A percentile compares a stretch with the other conserved stretches of the same genome.
These are phyloP conservation scores for Cyanoderma ruficeps DNA, from an alignment of 2,113 vertebrate genomes.

Conservation along the genomic window DNA sequence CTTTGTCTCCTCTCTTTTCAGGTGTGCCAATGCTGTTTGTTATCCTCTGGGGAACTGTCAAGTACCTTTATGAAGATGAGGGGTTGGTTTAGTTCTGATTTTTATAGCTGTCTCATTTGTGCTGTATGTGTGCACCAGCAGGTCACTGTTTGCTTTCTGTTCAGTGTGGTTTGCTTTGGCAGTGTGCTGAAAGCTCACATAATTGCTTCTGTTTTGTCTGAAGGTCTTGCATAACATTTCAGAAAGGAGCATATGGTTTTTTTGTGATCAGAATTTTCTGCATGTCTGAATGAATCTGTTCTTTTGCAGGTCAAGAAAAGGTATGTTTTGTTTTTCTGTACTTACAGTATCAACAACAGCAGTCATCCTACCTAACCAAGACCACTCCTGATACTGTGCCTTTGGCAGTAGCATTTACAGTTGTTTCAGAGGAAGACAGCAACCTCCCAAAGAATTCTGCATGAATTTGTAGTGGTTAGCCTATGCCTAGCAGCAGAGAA, in stretches of 20 bases:
- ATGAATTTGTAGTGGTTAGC: not conserved
- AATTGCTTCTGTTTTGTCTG: constrained; percentile 60
- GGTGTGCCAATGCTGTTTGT: constrained; percentile 88
- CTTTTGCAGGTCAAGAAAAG: constrained; percentile 41
- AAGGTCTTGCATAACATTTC: constrained; percentile 62
- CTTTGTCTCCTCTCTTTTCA: constrained; percentile 66
- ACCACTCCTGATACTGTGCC: not conserved
- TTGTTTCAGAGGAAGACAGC: constrained; percentile 11
- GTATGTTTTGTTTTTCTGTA: constrained; percentile 24
- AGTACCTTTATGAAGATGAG: constrained; percentile 87
- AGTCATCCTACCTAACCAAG: not conserved
- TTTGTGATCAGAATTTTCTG: constrained; percentile 52
- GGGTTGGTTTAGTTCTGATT: constrained; percentile 76
- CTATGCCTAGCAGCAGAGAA: constrained; percentile 19
- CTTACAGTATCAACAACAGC: not conserved
- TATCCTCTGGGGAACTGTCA: constrained; percentile 84
- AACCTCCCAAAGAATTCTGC: not conserved
- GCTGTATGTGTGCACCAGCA: not conserved
- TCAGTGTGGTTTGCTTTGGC: constrained; percentile 31
- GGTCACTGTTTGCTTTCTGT: constrained; percentile 44
- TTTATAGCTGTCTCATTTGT: constrained; percentile 27
- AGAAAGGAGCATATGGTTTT: constrained; percentile 16
- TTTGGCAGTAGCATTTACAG: constrained; percentile 13
- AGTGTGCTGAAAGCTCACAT: constrained; percentile 36
- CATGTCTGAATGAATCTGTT: constrained; percentile 59